Evolutionary conservation across 2,888 invertebrate species (phyloP), one percentile per base, ranked within the genome.

Genomic region (Tyria jacobaeae): DNA sequence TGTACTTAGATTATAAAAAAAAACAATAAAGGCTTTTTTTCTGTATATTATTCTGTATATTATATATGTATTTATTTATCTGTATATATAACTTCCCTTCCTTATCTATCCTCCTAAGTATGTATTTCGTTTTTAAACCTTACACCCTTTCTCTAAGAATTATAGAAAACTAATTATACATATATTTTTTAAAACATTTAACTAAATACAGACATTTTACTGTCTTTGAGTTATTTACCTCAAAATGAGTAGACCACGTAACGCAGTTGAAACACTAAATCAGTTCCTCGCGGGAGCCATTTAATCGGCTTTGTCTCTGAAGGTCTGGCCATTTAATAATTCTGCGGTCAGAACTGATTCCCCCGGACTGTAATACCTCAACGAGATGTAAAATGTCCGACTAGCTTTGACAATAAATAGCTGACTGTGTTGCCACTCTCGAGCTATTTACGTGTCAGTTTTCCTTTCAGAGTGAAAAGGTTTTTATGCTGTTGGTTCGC

Each of bases 271-370:
- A 6, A 14, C 6, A 5, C 25, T 48, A 41, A 41, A 41, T 41
- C 41, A n/a, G 10, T 44, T 10, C 21, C 21, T 21, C 12, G 21
- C 17, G 10, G 21, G 21, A 44, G 4, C 17, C 21, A 44, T 10
- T 10, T 51, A 39, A 39, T 53, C 53, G 53, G 39, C 27, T 53
- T 41, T 55, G 21, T 15, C 10, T 12, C 21, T 44, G 10, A 17
- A 44, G 44, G 3, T 4, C 12, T 10, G 21, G 21, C 9, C 4
- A 41, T 31, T 31, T 21, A 44, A 55, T 31, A 39, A 41, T 34
- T 44, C 41, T 17, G 14, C 34, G 15, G n/a, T 2, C 17, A 27
- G 17, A 54, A n/a, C 41, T 27, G 31, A 41, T 41, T 31, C 17
- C 14, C 27, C 27, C 41, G 6, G 41, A 3, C 24, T 15, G 10